Evolutionary conservation across 1,140 invertebrate genomes (phyloP), one percentile per base, ranked within the genome.

Genomic region (Trichogramma pretiosum): DNA sequence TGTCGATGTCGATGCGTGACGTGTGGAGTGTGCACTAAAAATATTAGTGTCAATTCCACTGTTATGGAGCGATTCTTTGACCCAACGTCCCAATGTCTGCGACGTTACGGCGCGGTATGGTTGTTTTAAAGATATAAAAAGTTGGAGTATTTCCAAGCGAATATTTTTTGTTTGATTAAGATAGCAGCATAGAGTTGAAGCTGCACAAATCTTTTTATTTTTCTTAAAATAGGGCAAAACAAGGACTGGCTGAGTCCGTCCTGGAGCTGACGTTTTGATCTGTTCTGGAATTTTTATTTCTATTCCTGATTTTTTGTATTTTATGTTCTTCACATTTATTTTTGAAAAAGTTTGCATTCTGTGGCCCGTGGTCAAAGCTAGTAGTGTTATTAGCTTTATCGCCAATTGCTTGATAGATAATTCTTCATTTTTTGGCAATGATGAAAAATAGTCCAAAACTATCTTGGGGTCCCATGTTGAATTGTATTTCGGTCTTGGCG

Each of bases 391-490:
- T 9, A 30, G 26, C n/a, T 30, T 30, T 13, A 8, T 30, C 7
- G 7, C n/a, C n/a, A 30, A 30, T 30, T 7, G 7, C 26, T 30
- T 30, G 7, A 19, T 37, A 9, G 35, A 8, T 14, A 37, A 37
- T 5, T 37, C 18, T 37, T 37, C 17, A 11, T 37, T 37, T 8
- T n/a, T n/a, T n/a, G n/a, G n/a, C n/a, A 7, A 30, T 7, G 7
- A 5, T 1, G 1, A 38, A 22, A n/a, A 19, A 18, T 5, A 2
- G 32, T 32, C 43, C 43, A 45, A 33, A 45, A 24, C 4, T 11
- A 59, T 35, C 18, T 46, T 46, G 4, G 55, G 54, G 17, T 62
- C 50, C 56, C 56, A 62, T 9, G 52, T 57, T 1, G 19, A 21
- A 22, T 44, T 22, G 36, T 60, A 60, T 32, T 49, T 56, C 1